A percentile compares a stretch with the other conserved stretches of the same genome.
These are phyloP conservation scores for Sinella curviseta DNA, from an alignment of 1,140 invertebrate species.

Conservation along the genomic window DNA sequence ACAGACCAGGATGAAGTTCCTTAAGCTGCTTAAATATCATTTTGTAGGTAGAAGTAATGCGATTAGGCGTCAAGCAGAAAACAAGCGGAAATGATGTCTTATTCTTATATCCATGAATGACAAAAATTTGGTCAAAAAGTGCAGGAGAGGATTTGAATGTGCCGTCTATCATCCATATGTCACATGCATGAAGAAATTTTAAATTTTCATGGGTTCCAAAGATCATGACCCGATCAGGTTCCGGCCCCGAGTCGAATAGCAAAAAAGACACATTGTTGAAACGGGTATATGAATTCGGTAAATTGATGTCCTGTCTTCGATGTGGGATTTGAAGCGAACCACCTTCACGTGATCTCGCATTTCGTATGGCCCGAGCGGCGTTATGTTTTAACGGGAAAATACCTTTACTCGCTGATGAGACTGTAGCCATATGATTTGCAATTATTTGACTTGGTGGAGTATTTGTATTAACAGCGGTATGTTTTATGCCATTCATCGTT, in stretches of 20 bases:
- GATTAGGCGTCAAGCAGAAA: not conserved
- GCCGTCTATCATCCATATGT: not conserved
- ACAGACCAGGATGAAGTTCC: not conserved
- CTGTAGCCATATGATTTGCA: not conserved
- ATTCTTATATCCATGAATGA: conserved; percentile 1
- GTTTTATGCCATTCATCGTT: not conserved
- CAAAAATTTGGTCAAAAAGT: not conserved
- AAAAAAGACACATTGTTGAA: not conserved
- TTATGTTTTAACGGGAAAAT: not conserved
- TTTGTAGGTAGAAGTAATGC: not conserved
- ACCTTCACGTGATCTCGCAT: not conserved
- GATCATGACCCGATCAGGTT: not conserved
- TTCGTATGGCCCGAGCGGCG: not conserved
- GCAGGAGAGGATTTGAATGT: conserved; percentile 7
- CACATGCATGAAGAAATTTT: not conserved
- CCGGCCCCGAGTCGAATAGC: not conserved
- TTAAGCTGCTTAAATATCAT: not conserved
- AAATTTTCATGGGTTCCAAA: conserved; percentile 1
- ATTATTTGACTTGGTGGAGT: not conserved
- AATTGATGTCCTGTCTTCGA: not conserved
- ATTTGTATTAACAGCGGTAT: not conserved
- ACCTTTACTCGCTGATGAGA: not conserved
- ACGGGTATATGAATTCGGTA: not conserved
- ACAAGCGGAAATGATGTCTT: not conserved
- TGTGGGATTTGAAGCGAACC: not conserved